Base-by-base conservation (phyloP, 92 coral and sea anemone species). In the Palythoa heliodiscus region DNA sequence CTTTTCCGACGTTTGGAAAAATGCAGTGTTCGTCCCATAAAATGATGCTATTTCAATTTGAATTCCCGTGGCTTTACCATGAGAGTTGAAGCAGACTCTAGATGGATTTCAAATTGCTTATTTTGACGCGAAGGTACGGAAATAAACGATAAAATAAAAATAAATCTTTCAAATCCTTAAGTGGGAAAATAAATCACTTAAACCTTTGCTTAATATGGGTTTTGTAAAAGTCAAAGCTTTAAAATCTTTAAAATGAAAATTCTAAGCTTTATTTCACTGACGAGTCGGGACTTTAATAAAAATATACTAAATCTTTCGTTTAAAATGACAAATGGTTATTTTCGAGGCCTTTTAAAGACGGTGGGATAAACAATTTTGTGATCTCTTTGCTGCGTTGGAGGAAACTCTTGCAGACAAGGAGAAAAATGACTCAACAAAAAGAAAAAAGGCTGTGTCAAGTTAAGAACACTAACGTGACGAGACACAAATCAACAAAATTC, bases 401-500 rank as follows among this genome's bases (percentile, higher is more conserved):
- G 50, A 43, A 43, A 43, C 50, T 43, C 50, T 43, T 43, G 5
- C 5, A 43, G 50, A 43, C 7, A 43, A 43, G 7, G 7, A 5
- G 50, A 8, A 43, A 43, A 43, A 43, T 43, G 50, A 43, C 50
- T 58, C 24, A n/a, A 63, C 3, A 63, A 20, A 17, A 63, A 9
- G 8, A n/a, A 9, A 58, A 16, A 6, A 0, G 4, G 17, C 40
- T 6, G 11, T 11, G 19, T 29, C 35, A 37, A 69, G 10, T 69
- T 5, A 29, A 12, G 39, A 29, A 40, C n/a, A 12, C 29, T 20
- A 37, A 14, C 24, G 60, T 37, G 47, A 63, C 71, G 39, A 80
- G 66, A 66, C 8, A 37, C 43, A 66, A 80, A 64, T 80, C 38
- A 66, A 37, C 84, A 80, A 75, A 80, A 80, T 80, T 24, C 22